Evolutionary conservation across 2,797 vertebrate genomes (phyloP).

Genomic region (Anas bahamensis): DNA sequence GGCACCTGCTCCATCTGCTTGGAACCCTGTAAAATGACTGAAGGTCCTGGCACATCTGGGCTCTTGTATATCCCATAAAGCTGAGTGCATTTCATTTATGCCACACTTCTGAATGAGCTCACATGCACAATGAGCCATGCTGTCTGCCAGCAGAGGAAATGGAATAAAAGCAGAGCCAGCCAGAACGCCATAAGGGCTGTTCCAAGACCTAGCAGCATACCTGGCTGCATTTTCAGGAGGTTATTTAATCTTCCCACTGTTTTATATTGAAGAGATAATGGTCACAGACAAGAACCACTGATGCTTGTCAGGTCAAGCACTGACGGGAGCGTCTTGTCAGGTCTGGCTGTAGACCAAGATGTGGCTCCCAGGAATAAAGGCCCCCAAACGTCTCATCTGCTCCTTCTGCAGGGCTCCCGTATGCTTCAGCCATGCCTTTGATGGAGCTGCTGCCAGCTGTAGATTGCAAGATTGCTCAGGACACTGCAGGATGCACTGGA

Average conservation of each 20-base stretch:
- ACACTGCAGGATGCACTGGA: not conserved
- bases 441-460: not conserved
- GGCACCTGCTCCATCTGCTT: not conserved
- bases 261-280: conserved; percentile 20
- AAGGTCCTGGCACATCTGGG: conserved; percentile 12
- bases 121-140: not conserved
- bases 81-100: conserved; percentile 50
- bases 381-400: not conserved
- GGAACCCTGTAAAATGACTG: not conserved
- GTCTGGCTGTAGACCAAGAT: not conserved
- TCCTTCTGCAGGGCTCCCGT: not conserved
- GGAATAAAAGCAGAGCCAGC: conserved; percentile 18
- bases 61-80: conserved; percentile 40
- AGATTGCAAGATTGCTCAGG: not conserved
- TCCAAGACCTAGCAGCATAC: conserved; percentile 17
- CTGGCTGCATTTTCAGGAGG: not conserved
- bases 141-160: conserved; percentile 54
- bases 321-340: not conserved
- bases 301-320: not conserved
- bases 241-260: not conserved
- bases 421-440: not conserved
- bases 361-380: not conserved
- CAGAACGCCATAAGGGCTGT: conserved; percentile 2
- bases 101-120: not conserved
- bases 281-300: not conserved